phyloP scores from a whole-genome alignment of 37 sponge, comb jelly and placozoan genomes.

The Ianthella basta region DNA sequence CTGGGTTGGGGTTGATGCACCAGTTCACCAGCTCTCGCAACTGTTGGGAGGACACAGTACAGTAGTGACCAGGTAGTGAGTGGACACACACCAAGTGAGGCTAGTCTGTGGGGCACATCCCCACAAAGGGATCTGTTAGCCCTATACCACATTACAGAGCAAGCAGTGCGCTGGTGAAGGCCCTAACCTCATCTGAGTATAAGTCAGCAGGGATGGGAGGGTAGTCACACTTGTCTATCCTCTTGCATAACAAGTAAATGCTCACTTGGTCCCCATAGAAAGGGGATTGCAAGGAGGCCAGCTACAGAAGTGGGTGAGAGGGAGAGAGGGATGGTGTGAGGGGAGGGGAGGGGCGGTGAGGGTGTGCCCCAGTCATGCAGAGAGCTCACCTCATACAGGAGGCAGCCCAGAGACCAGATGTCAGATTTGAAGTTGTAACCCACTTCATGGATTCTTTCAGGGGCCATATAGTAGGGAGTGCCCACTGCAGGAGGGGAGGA shows the following conservation, averaged over 20 bases:
- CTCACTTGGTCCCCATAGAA: constrained; percentile 99
- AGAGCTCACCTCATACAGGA: constrained; percentile 87
- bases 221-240: constrained; percentile 99
- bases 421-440: constrained; percentile 98
- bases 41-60: constrained; percentile 59
- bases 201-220: constrained; percentile 98
- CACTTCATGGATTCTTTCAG: constrained; percentile 97
- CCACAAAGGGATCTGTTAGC: too few species aligned
- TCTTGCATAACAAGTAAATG: constrained; percentile 95
- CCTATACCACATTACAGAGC: too few species aligned
- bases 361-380: too few species aligned
- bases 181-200: constrained; percentile 84
- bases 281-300: constrained; percentile 98
- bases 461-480: constrained; percentile 99
- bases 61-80: too few species aligned
- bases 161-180: too few species aligned
- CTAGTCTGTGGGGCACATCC: too few species aligned
- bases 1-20: constrained; percentile 94
- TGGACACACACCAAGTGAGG: too few species aligned
- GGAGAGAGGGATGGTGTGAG: too few species aligned
- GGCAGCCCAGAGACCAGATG: constrained; percentile 99
- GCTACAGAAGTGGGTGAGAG: constrained; percentile 5
- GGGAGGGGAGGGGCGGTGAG: too few species aligned
- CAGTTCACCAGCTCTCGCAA: constrained; percentile 82
- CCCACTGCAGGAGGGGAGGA: constrained; percentile 75